phyloP scores from a whole-genome alignment of 2,113 vertebrate genomes.

The Turnix velox region DNA sequence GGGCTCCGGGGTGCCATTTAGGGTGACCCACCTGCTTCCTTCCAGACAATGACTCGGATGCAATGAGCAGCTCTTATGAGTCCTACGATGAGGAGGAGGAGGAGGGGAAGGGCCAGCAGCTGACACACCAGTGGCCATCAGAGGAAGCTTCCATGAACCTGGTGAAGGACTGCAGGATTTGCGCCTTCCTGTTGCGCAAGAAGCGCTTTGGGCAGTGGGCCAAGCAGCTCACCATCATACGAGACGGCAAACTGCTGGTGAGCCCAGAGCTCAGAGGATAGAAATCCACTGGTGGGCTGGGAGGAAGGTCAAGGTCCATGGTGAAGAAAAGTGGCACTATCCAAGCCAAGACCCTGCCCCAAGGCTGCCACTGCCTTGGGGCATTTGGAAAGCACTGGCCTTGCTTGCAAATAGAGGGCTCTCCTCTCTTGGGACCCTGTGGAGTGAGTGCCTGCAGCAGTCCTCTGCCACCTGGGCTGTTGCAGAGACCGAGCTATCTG shows the following conservation, averaged over 20 bases:
- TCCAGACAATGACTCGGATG: slow-evolving; percentile 95
- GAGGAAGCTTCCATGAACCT: slow-evolving; percentile 86
- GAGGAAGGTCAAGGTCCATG: not conserved
- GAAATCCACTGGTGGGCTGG: fast-evolving
- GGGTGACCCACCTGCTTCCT: not conserved
- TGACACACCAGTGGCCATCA: slow-evolving; percentile 84
- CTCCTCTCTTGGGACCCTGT: not conserved
- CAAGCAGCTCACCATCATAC: slow-evolving; percentile 92
- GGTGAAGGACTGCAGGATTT: slow-evolving; percentile 88
- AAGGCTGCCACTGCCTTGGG: not conserved
- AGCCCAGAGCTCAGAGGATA: not conserved
- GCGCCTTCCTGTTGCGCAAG: slow-evolving; percentile 92
- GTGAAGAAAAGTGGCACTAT: not conserved
- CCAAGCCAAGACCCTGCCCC: not conserved
- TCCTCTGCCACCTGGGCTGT: not conserved
- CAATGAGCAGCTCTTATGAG: slow-evolving; percentile 95
- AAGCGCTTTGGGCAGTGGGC: slow-evolving; percentile 97
- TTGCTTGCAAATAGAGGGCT: fast-evolving
- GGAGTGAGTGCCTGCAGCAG: not conserved
- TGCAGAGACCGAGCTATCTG: not conserved
- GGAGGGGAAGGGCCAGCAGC: slow-evolving; percentile 83
- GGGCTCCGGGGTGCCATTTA: fast-evolving
- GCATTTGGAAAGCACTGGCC: not conserved
- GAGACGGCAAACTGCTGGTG: slow-evolving; percentile 92
- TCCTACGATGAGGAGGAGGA: slow-evolving; percentile 97